Base-by-base conservation (phyloP, 2,888 invertebrate genomes). In the Hirudinaria manillensis region DNA sequence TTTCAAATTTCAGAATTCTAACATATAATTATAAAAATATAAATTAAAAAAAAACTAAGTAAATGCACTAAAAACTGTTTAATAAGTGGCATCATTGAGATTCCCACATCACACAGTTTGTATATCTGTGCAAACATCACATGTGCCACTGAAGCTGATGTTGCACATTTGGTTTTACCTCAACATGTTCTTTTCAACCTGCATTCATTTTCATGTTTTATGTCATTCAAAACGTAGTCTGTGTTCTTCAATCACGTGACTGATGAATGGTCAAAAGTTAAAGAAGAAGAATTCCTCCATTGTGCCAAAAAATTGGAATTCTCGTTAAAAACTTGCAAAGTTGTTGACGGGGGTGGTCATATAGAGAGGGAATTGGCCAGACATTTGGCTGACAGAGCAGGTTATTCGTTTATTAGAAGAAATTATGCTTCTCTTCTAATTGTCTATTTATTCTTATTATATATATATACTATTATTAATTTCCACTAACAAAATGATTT, bases 271-370 rank as follows among this genome's bases (percentile, higher is more conserved):
- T 24, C 7, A 1, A 61, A 61, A 24, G 61, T 61, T 10, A 61
- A 61, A 61, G 61, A 61, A 61, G 61, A 61, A 61, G 61, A 61
- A 29, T 61, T 61, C n/a, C 13, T 24, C 10, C 61, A 61, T n/a
- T 61, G 61, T 29, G 61, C 61, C 61, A 29, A 61, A n/a, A 4
- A 13, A 61, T 61, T 61, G 13, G 29, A 61, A 61, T 61, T 27
- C 19, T 61, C 61, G 19, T n/a, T 61, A 29, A 61, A 61, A 24
- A 29, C 7, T 61, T 29, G 61, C 10, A 45, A 4, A 16, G 61
- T 61, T 10, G 61, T 61, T 27, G 24, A 24, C 19, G 61, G 61
- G 29, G 10, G 61, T 61, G 61, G 61, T 27, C 24, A 7, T 6
- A 61, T 29, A 24, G 61, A 61, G n/a, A 27, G 24, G 10, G 29